Base-by-base conservation (phyloP, 2,113 vertebrate genomes). In the Megaleporinus macrocephalus region DNA sequence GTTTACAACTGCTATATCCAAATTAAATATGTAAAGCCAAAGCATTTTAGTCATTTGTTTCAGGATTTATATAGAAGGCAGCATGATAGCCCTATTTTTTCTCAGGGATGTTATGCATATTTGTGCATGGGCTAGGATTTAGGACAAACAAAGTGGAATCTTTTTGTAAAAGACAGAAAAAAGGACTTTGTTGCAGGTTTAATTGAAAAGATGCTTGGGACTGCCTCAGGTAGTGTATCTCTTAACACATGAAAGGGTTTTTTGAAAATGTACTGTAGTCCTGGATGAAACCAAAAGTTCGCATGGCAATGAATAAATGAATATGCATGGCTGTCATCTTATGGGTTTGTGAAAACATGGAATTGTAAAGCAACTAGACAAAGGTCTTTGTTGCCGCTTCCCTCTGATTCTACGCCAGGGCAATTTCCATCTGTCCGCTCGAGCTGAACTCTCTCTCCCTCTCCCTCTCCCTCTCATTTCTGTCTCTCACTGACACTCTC, bases 381-480 rank as follows among this genome's bases (percentile, higher is more conserved):
- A 86, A 87, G 87, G 82, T 87, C 89, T 92, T 90, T 93, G 89
- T 92, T 91, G 90, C 89, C 80, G 85, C 61, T 86, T 89, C 78
- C 41, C 83, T 90, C 85, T 91, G 90, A 92, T 92, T 89, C 72
- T 20, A 73, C 89, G 90, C 92, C 92, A 93, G 87, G 78, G 78
- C 89, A 87, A 91, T 90, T 90, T 90, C 92, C 89, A 93, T 92
- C 90, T 90, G 90, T 90, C 90, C 87, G 81, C 77, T 65, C 86
- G 44, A 55, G 78, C 74, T 55, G 27, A 81, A 81, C 55, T 61
- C 51, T 49, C 22, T 73, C 49, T 80, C 51, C 82, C n/a, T 30
- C 27, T 36, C 81, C 24, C 82, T 84, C 87, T 83, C 71, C 29
- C 26, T 49, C 55, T 82, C 69, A 44, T 80, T 51, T 55, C 26